A percentile compares a stretch with the other conserved stretches of the same genome.
phyloP scores from a whole-genome alignment of 2,113 vertebrate genomes.

The Aptenodytes patagonicus region DNA sequence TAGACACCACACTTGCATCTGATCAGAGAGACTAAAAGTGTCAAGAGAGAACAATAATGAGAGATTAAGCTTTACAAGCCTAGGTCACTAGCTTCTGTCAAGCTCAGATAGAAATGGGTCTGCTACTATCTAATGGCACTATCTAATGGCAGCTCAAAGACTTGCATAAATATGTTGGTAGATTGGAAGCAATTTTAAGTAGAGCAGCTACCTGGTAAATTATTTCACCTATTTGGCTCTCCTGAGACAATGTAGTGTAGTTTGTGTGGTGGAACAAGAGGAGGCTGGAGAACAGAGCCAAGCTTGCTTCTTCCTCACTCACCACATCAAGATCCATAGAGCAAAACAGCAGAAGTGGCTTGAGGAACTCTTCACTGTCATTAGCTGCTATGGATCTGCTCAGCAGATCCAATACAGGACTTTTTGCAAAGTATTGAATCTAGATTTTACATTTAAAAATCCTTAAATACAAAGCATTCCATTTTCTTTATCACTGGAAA shows the following conservation, averaged over 20 bases:
- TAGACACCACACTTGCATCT: neutral
- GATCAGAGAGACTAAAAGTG: neutral
- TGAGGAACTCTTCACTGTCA: neutral
- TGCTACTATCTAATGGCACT: neutral
- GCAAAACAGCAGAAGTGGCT: neutral
- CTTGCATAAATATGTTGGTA: neutral
- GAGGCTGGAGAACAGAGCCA: neutral
- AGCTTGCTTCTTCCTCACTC: neutral
- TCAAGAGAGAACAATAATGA: neutral
- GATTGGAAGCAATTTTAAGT: neutral
- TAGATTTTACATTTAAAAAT: neutral
- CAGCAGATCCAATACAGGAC: neutral
- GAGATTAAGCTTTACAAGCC: neutral
- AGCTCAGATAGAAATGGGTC: neutral
- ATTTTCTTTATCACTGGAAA: neutral
- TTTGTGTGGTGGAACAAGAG: neutral
- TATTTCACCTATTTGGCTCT: neutral
- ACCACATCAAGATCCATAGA: neutral
- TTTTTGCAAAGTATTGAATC: neutral
- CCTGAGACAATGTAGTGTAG: neutral
- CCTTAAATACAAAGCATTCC: neutral
- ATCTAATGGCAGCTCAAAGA: neutral
- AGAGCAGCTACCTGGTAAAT: neutral
- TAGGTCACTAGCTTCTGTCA: neutral
- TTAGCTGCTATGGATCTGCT: neutral